Base-by-base conservation (phyloP, 2,888 invertebrate species). In the Xestobium rufovillosum region DNA sequence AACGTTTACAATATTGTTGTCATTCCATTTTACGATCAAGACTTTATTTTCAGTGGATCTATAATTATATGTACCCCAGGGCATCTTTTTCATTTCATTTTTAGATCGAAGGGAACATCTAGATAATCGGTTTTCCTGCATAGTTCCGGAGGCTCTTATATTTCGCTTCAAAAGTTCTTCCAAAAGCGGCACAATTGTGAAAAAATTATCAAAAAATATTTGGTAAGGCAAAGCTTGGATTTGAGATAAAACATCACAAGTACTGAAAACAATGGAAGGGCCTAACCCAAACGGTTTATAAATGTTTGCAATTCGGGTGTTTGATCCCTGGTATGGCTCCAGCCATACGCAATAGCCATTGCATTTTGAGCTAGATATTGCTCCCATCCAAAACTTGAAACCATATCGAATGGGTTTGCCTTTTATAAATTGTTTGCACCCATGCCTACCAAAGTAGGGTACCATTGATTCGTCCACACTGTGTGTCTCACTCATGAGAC, bases 401-500 rank as follows among this genome's bases (percentile, higher is more conserved):
- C 53, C 44, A 34, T 34, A 55, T 30, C 54, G 34, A 12, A 56
- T 52, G 8, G 55, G 53, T 34, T 55, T 55, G 3, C 49, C 49
- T 9, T 38, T 44, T 29, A 58, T 57, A 41, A 48, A 52, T 34
- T 57, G 54, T 29, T 56, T 55, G 34, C 50, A 51, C 12, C 49
- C 48, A 46, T 56, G 54, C 17, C 52, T 39, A 13, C 55, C 59
- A 47, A 51, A 63, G 38, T 63, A 63, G 10, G 59, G 56, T 4
- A 57, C 47, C 58, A 60, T 59, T 2, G 53, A 43, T 41, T 61
- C 61, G 46, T 60, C 60, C 37, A 59, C 38, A 38, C 53, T 51
- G 42, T 53, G 48, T 36, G 50, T 38, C 41, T 55, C 44, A n/a
- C n/a, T n/a, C n/a, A n/a, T n/a, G n/a, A n/a, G n/a, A n/a, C n/a